Base-by-base conservation (phyloP, 2,797 vertebrate species). In the Enteromius viviparus region DNA sequence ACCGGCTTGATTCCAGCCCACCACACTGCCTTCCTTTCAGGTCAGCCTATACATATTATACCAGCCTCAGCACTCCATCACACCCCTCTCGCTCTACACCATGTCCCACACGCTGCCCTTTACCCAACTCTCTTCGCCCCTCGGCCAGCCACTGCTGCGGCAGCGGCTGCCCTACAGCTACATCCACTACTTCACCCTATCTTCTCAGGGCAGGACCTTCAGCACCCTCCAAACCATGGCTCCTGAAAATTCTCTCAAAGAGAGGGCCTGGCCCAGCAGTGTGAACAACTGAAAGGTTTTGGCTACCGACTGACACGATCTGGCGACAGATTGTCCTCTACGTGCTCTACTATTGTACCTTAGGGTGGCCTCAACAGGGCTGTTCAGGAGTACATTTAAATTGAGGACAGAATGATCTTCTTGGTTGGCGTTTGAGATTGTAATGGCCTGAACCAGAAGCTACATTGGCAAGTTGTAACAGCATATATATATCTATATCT, bases 191-290 rank as follows among this genome's bases (percentile, higher is more conserved):
- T 99, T 81, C 98, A 99, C 93, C 98, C 98, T 81, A 98, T 99
- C 88, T 99, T 99, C 96, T 99, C 98, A 95, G 97, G 97, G 86
- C 98, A 99, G 93, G 98, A 99, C 94, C 96, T 99, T 90, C 98
- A 99, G 91, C 98, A 99, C 77, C 98, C 97, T 0, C 98, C 98
- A 37, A 98, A 96, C 86, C 98, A 99, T 1, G 98, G 98, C 89
- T 98, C 98, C 86, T 99, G 97, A 99, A 89, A 72, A 23, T 53
- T 85, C 70, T 42, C 71, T 77, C 69, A 64, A 79, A 72, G 87
- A 87, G 80, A 83, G 53, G 60, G 76, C 70, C 29, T 76, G 66
- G 85, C 65, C 72, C 65, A 77, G 60, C 88, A 87, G 78, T 82
- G 51, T 69, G 51, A 55, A 68, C 82, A 70, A 80, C 53, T 70